Conservation (phyloP, 2,113 vertebrate species). For the Lates calcarifer region DNA sequence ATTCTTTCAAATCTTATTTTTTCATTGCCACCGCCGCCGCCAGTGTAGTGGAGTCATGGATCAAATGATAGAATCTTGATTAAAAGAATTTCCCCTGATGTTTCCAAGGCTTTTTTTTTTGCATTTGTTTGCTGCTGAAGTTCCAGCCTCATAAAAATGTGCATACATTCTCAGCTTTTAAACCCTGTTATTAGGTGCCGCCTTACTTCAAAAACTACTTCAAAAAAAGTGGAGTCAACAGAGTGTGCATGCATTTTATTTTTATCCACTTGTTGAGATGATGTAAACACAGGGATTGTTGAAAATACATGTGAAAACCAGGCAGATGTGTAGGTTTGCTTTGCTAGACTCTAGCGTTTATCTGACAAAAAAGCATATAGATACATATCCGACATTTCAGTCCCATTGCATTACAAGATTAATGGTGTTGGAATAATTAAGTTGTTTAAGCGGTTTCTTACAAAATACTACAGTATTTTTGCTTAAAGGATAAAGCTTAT, state of each 20-base stretch:
- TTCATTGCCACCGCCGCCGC: slow-evolving; percentile 21
- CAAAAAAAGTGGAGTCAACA: too few relatives aligned
- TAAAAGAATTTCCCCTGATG: slow-evolving; percentile 48
- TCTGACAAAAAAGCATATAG: too few relatives aligned
- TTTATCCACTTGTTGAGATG: background rate
- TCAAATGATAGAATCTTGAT: slow-evolving; percentile 56
- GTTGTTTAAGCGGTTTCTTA: too few relatives aligned
- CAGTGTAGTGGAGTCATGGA: slow-evolving; percentile 16
- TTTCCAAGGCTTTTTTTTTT: slow-evolving; percentile 42
- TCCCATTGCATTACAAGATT: too few relatives aligned
- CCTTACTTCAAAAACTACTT: background rate
- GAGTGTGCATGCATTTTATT: background rate
- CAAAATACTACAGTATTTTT: too few relatives aligned
- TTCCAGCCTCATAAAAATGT: background rate
- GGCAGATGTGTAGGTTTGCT: too few relatives aligned
- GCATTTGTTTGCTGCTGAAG: slow-evolving; percentile 14
- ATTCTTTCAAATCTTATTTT: slow-evolving; percentile 52
- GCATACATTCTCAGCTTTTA: background rate
- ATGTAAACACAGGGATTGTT: background rate
- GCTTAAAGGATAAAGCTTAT: too few relatives aligned
- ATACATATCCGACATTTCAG: too few relatives aligned
- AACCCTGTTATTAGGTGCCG: background rate
- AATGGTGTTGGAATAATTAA: too few relatives aligned
- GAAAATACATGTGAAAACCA: background rate
- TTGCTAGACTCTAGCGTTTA: too few relatives aligned